Percentiles rank a stretch among this genome's conserved stretches.
Evolutionary conservation across 2,113 vertebrate species (phyloP).

Genomic region (Pontoporia blainvillei): DNA sequence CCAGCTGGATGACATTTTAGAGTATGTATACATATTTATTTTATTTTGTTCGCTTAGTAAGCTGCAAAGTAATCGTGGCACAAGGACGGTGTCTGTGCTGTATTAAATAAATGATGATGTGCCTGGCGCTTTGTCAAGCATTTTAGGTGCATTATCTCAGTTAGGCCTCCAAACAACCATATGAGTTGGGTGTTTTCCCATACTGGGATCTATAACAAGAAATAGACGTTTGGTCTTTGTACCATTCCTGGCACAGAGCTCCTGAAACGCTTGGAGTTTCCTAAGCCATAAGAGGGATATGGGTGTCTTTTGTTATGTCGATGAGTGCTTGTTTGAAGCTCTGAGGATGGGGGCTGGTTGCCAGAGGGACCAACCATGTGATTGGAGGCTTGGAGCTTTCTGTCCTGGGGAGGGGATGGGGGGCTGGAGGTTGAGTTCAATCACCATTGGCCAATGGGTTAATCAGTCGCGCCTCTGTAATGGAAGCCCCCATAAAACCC

Average conservation of each 20-base stretch:
- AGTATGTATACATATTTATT: neutral
- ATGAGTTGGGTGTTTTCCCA: neutral
- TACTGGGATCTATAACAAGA: neutral
- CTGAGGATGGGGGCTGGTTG: neutral
- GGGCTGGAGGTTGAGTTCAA: neutral
- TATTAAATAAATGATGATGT: neutral
- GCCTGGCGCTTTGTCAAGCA: neutral
- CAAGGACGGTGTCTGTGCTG: neutral
- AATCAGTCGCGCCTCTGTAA: rapidly evolving
- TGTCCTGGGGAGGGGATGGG: neutral
- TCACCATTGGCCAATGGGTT: neutral
- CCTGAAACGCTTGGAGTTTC: neutral
- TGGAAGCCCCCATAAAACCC: neutral
- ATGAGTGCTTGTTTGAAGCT: neutral
- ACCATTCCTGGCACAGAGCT: neutral
- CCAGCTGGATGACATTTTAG: neutral
- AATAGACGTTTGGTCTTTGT: neutral
- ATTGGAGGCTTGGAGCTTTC: neutral
- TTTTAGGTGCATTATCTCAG: neutral
- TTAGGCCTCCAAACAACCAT: neutral
- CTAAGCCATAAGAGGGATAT: neutral
- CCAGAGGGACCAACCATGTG: neutral
- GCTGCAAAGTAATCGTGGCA: neutral
- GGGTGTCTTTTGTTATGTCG: neutral
- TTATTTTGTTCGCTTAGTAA: neutral